Evolutionary conservation across 2,888 invertebrate species (phyloP).

Genomic region (Drosophila quinaria): DNA sequence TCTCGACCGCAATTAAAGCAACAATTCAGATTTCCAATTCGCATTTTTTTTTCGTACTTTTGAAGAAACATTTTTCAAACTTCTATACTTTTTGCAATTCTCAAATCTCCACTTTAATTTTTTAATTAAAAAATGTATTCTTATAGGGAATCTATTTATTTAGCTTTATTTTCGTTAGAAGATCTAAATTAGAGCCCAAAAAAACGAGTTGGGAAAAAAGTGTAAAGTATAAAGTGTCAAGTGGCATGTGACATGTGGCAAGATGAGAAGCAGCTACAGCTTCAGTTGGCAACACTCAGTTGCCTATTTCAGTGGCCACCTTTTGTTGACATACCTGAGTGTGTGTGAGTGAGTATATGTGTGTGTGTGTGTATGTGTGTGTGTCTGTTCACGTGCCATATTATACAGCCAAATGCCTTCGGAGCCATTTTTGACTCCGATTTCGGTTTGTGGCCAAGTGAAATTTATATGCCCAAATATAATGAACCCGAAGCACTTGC

Average conservation of each 20-base stretch:
- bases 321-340: constrained; percentile 10
- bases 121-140: background rate
- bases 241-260: constrained; percentile 13
- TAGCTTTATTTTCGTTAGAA: constrained; percentile 1
- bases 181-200: constrained; percentile 4
- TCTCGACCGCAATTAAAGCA: constrained; percentile 56
- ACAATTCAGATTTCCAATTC: background rate
- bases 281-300: constrained; percentile 25
- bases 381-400: constrained; percentile 57
- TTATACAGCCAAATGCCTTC: constrained; percentile 70
- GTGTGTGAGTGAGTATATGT: constrained; percentile 18
- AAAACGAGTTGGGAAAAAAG: background rate
- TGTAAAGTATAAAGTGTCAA: constrained; percentile 14
- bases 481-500: constrained; percentile 78
- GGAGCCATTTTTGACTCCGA: constrained; percentile 80
- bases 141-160: background rate
- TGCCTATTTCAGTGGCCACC: constrained; percentile 27
- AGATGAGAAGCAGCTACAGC: constrained; percentile 13
- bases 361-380: constrained; percentile 27
- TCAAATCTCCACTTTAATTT: too few relatives aligned
- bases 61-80: background rate
- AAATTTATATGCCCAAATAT: constrained; percentile 82
- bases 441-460: constrained; percentile 80
- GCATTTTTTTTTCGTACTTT: background rate
- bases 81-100: too few relatives aligned